phyloP scores from a whole-genome alignment of 30 jellyfish, hydroid and myxozoan species.

The Chrysaora quinquecirrha region DNA sequence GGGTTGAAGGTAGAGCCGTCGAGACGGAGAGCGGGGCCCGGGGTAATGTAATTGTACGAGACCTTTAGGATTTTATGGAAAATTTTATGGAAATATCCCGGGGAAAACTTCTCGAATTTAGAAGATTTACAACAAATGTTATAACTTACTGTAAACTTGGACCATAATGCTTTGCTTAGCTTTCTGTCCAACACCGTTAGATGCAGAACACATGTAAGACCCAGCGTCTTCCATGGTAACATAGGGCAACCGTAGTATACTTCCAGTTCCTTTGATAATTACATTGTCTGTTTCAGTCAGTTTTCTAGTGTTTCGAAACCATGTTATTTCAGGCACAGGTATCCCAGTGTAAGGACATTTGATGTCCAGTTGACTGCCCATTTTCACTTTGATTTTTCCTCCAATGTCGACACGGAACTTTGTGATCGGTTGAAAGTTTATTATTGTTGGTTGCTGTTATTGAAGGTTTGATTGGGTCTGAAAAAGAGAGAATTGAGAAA shows the following conservation, averaged over 20 bases:
- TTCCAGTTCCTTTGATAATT: slow-evolving; percentile 52
- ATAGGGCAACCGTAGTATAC: slow-evolving; percentile 55
- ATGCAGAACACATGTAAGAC: slow-evolving; percentile 69
- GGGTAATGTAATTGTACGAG: too few relatives aligned
- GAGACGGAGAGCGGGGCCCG: too few relatives aligned
- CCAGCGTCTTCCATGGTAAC: slow-evolving; percentile 59
- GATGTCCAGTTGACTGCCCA: slow-evolving; percentile 79
- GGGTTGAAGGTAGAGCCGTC: too few relatives aligned
- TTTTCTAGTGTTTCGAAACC: slow-evolving; percentile 55
- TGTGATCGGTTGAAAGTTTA: slow-evolving; percentile 48
- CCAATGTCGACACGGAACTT: slow-evolving; percentile 70
- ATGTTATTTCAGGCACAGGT: slow-evolving; percentile 70
- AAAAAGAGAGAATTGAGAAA: too few relatives aligned
- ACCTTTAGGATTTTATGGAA: too few relatives aligned
- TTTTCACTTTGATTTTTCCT: slow-evolving; percentile 61
- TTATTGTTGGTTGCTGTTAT: slow-evolving; percentile 32
- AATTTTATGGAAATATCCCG: too few relatives aligned
- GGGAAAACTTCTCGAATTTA: too few relatives aligned
- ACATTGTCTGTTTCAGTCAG: slow-evolving; percentile 52
- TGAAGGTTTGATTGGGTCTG: slow-evolving; percentile 68
- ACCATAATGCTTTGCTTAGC: slow-evolving; percentile 28
- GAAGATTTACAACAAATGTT: too few relatives aligned
- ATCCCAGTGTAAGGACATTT: slow-evolving; percentile 63
- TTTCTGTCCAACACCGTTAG: slow-evolving; percentile 66
- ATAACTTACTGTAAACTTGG: slow-evolving; percentile 67